Conservation (phyloP, 2,888 invertebrate species). For the Drosophila meridiana region DNA sequence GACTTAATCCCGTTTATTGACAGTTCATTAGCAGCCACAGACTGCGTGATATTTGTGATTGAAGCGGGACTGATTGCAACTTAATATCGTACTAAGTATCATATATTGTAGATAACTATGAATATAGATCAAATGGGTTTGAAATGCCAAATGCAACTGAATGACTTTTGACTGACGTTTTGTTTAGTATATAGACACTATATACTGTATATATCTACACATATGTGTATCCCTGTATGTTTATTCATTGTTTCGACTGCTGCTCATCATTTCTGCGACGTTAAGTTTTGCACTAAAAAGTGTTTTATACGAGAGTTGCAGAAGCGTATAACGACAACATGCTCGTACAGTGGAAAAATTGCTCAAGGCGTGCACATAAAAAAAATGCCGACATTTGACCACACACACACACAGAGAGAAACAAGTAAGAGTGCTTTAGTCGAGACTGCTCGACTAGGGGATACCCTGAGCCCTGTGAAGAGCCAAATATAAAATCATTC, state of each 20-base stretch:
- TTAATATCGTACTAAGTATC: background rate
- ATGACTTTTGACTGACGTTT: background rate
- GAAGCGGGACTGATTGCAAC: constrained; percentile 26
- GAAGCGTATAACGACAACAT: constrained; percentile 52
- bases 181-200: background rate
- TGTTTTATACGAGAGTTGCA: constrained; percentile 40
- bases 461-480: too few relatives aligned
- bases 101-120: background rate
- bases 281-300: constrained; percentile 58
- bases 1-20: constrained; percentile 75
- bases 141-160: background rate
- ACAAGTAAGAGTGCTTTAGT: too few relatives aligned
- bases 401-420: constrained; percentile 52
- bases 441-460: too few relatives aligned
- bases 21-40: constrained; percentile 69
- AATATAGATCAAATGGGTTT: background rate
- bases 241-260: constrained; percentile 3
- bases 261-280: constrained; percentile 73
- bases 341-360: constrained; percentile 69
- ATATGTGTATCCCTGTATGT: background rate
- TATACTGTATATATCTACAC: background rate
- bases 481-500: too few relatives aligned
- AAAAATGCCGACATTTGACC: constrained; percentile 77
- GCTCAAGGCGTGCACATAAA: constrained; percentile 72
- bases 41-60: constrained; percentile 31